phyloP scores from a whole-genome alignment of 2,797 vertebrate genomes.

The Thalassophryne amazonica region DNA sequence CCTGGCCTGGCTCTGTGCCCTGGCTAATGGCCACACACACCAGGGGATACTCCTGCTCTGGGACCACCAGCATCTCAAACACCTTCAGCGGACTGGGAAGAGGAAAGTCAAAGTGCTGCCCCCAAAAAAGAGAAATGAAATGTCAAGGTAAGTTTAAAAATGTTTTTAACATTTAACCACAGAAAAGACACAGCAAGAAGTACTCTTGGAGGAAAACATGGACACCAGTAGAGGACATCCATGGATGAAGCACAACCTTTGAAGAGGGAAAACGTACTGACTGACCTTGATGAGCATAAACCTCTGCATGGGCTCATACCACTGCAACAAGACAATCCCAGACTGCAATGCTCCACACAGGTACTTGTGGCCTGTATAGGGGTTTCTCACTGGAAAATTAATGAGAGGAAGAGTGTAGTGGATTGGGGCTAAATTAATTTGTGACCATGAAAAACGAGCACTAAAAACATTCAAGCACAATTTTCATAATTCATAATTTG shows the following conservation, averaged over 20 bases:
- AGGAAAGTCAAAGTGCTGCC: constrained; percentile 97
- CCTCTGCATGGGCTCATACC: constrained; percentile 99
- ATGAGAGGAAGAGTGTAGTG: not conserved
- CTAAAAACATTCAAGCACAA: not conserved
- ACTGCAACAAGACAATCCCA: constrained; percentile 96
- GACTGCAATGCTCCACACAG: constrained; percentile 95
- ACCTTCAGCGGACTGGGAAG: constrained; percentile 93
- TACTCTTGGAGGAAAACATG: not conserved
- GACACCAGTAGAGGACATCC: not conserved
- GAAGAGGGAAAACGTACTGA: not conserved
- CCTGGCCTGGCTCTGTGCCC: constrained; percentile 84
- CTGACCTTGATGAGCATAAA: constrained; percentile 99
- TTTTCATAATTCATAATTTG: not conserved
- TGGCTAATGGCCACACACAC: constrained; percentile 94
- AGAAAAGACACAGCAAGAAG: too few relatives aligned
- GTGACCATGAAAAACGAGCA: not conserved
- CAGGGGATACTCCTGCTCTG: constrained; percentile 97
- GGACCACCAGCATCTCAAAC: constrained; percentile 98
- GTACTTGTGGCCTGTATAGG: constrained; percentile 96
- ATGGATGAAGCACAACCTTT: not conserved
- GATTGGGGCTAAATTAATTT: not conserved
- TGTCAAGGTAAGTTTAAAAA: not conserved
- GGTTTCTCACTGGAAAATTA: constrained; percentile 88
- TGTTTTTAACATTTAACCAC: not conserved
- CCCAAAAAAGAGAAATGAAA: not conserved